Evolutionary conservation across 2,888 invertebrate genomes (phyloP).

Genomic region (Dyspetes luteomarginatus): DNA sequence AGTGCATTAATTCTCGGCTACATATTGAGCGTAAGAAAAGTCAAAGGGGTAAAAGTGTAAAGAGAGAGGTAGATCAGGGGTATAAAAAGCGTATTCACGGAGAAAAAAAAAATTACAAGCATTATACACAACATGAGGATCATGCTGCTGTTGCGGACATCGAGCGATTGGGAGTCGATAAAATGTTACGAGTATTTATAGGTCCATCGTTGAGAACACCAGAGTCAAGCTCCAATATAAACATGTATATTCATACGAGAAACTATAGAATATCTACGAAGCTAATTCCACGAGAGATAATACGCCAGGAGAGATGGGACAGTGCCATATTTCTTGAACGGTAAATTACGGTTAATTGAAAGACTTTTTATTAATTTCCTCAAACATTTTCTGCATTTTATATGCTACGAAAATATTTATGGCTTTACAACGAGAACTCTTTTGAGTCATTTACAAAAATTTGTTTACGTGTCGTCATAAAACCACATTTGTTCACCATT

Average conservation of each 20-base stretch:
- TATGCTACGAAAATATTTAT: no score
- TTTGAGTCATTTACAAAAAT: no score
- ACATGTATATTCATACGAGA: not conserved
- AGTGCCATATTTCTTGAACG: no score
- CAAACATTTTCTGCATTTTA: not conserved
- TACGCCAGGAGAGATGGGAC: not conserved
- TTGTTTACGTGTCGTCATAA: no score
- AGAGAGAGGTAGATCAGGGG: conserved; percentile 5
- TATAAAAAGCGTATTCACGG: not conserved
- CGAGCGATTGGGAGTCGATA: conserved; percentile 57
- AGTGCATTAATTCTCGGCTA: not conserved
- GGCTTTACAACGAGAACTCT: no score
- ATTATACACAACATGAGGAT: conserved; percentile 1
- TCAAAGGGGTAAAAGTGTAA: not conserved
- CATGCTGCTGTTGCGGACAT: conserved; percentile 27
- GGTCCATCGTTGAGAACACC: conserved; percentile 33
- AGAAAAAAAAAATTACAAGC: conserved; percentile 13
- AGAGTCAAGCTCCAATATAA: conserved; percentile 5
- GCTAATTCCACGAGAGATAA: not conserved
- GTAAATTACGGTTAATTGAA: no score
- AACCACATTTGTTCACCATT: no score
- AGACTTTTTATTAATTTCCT: no score
- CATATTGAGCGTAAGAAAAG: not conserved
- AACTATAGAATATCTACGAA: not conserved
- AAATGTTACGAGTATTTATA: conserved; percentile 56